Conservation (phyloP, 1,140 invertebrate species). For the Drosophila mayri region DNA sequence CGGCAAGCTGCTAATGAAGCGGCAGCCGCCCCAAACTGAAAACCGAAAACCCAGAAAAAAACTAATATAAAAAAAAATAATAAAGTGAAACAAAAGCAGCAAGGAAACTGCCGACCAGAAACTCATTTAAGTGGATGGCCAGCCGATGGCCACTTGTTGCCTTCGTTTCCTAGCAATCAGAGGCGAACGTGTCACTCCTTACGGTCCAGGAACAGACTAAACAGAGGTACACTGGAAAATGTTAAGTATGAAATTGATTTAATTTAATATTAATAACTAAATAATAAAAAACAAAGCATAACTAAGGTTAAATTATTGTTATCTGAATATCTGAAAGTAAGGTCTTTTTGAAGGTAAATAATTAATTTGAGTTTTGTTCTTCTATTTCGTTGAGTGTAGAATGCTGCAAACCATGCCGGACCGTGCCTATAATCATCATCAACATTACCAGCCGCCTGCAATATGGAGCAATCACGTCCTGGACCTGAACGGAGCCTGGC, state of each 20-base stretch:
- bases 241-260: background rate
- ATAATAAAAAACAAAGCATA: background rate
- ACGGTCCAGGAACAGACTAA: constrained; percentile 30
- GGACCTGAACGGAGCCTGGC: constrained; percentile 46
- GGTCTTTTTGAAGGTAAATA: background rate
- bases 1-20: constrained; percentile 67
- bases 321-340: background rate
- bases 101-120: constrained; percentile 27
- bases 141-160: constrained; percentile 71
- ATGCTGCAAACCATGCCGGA: constrained; percentile 19
- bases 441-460: constrained; percentile 64
- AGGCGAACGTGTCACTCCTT: constrained; percentile 71
- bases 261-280: background rate
- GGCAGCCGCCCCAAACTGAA: constrained; percentile 43
- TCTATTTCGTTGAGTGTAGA: constrained; percentile 4
- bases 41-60: constrained; percentile 13
- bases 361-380: no score
- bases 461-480: constrained; percentile 75
- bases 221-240: constrained; percentile 1
- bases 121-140: constrained; percentile 67
- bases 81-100: constrained; percentile 23
- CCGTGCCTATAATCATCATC: constrained; percentile 70
- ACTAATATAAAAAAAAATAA: constrained; percentile 11
- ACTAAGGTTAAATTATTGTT: background rate
- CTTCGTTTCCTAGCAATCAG: constrained; percentile 78